Conservation (phyloP, 2,113 vertebrate species). For the Natator depressus region DNA sequence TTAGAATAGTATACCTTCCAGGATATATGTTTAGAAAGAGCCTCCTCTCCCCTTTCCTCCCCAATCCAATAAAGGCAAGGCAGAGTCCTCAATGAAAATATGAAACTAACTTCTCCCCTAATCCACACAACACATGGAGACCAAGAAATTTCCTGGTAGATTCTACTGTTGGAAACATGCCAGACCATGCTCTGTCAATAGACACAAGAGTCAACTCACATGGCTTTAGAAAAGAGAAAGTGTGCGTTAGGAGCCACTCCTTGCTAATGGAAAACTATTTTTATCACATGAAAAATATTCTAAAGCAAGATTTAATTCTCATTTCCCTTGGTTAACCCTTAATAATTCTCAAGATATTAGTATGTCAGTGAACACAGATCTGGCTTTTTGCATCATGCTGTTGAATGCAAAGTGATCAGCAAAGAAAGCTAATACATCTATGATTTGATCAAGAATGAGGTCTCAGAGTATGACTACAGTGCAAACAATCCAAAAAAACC, state of each 20-base stretch:
- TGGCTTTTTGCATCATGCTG: not conserved
- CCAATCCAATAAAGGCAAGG: not conserved
- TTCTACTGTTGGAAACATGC: not conserved
- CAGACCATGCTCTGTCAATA: conserved; percentile 1
- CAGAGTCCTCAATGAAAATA: not conserved
- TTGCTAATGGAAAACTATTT: conserved; percentile 26
- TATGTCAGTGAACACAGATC: not conserved
- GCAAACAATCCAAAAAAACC: too few relatives aligned
- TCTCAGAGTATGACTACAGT: too few relatives aligned
- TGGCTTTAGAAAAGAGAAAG: conserved; percentile 8
- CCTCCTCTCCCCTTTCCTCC: not conserved
- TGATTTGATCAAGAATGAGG: not conserved
- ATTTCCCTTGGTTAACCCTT: too few relatives aligned
- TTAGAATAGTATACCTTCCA: not conserved
- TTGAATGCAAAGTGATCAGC: not conserved
- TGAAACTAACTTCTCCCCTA: not conserved
- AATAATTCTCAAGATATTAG: not conserved
- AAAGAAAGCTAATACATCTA: not conserved
- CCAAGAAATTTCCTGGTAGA: not conserved
- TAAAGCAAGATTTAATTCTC: not conserved
- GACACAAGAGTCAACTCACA: not conserved
- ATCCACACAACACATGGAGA: not conserved
- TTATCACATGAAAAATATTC: conserved; percentile 49
- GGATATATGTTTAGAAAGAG: not conserved
- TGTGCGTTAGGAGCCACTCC: conserved; percentile 14